These are phyloP conservation scores for Paradoxurus hermaphroditus DNA, from an alignment of 2,113 vertebrate species.

Conservation along the genomic window DNA sequence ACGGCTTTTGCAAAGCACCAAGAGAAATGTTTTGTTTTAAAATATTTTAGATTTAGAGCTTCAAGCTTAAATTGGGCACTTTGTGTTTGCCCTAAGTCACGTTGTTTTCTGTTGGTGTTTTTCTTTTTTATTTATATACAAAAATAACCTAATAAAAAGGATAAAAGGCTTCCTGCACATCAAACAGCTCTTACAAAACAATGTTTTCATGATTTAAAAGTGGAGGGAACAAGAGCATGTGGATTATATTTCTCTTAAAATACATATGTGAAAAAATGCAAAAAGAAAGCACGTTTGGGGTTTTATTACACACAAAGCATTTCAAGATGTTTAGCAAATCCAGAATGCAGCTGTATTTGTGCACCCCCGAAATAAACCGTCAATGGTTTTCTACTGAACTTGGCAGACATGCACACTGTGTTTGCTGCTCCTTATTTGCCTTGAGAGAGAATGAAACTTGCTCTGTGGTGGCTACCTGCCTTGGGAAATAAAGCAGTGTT, in stretches of 20 bases:
- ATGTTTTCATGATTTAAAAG: constrained; percentile 63
- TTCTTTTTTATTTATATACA: constrained; percentile 15
- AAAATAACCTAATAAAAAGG: constrained; percentile 47
- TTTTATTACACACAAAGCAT: constrained; percentile 39
- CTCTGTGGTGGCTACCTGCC: not conserved
- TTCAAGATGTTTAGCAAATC: constrained; percentile 36
- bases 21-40: not conserved
- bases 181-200: constrained; percentile 56
- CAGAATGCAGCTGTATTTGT: not conserved
- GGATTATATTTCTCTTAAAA: constrained; percentile 59
- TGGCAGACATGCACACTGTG: not conserved
- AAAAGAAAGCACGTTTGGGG: constrained; percentile 1
- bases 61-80: not conserved
- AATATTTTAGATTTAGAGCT: not conserved
- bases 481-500: not conserved
- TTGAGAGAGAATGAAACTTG: not conserved
- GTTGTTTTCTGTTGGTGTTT: constrained; percentile 39
- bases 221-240: constrained; percentile 28
- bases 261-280: not conserved
- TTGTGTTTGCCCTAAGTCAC: not conserved
- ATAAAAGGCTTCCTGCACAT: constrained; percentile 54
- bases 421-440: not conserved
- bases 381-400: not conserved
- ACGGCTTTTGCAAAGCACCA: not conserved
- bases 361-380: not conserved